These are phyloP conservation scores for Podarcis cretensis DNA, from an alignment of 2,113 vertebrate species.

Conservation along the genomic window DNA sequence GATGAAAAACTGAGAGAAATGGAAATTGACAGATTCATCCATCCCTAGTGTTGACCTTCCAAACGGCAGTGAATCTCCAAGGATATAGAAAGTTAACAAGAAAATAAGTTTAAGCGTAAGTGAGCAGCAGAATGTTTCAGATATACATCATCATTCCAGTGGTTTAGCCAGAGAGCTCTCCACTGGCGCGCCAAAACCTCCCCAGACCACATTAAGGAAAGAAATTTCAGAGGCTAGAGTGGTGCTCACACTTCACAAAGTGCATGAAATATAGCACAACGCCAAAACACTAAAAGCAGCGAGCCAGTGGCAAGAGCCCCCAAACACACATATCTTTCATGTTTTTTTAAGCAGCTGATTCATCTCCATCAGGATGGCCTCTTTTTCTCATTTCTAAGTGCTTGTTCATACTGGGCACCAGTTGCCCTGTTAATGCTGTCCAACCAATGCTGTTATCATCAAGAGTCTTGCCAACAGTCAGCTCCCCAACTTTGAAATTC, in stretches of 20 bases:
- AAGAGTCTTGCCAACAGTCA: neutral
- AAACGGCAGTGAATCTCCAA: neutral
- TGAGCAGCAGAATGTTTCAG: neutral
- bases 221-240: neutral
- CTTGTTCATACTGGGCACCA: neutral
- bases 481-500: neutral
- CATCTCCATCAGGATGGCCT: neutral
- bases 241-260: conserved; percentile 4
- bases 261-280: neutral
- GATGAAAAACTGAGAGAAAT: too few species aligned
- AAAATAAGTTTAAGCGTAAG: neutral
- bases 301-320: neutral
- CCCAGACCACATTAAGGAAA: conserved; percentile 5
- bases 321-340: neutral
- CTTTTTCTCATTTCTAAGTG: neutral
- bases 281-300: neutral
- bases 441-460: neutral
- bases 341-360: conserved; percentile 1
- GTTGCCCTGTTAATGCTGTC: neutral
- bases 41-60: neutral
- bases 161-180: neutral
- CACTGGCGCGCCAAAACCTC: neutral
- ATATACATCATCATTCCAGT: neutral
- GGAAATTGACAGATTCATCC: too few species aligned
- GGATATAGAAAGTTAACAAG: neutral